These are phyloP conservation scores for Aphidoletes aphidimyza DNA, from an alignment of 2,888 invertebrate genomes.

Conservation along the genomic window DNA sequence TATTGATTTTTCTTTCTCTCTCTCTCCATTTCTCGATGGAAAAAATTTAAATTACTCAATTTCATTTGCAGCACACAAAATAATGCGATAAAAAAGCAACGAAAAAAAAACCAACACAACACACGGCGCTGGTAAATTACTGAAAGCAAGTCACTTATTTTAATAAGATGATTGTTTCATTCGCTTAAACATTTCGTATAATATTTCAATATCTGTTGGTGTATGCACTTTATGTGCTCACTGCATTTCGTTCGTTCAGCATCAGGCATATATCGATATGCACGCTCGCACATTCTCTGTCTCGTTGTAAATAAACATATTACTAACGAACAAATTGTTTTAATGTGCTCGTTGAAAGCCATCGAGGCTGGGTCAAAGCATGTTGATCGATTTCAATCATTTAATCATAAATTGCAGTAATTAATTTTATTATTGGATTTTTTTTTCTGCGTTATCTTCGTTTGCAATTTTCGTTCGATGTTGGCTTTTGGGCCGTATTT, in stretches of 20 bases:
- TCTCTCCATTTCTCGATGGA: too few relatives aligned
- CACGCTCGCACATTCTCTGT: neutral
- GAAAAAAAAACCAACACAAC: neutral
- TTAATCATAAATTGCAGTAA: constrained; percentile 49
- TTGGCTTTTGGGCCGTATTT: neutral
- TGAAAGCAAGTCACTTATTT: constrained; percentile 12
- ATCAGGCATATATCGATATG: neutral
- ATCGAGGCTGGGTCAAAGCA: constrained; percentile 23
- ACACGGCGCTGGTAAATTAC: too few relatives aligned
- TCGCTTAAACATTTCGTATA: constrained; percentile 17
- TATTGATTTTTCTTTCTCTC: constrained; percentile 23
- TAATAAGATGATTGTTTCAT: constrained; percentile 35
- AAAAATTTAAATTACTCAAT: constrained; percentile 20
- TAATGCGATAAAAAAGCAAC: neutral
- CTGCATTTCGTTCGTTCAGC: neutral
- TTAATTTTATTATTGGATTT: constrained; percentile 20
- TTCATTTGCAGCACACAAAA: neutral
- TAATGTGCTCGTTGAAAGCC: constrained; percentile 34
- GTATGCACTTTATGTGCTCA: neutral
- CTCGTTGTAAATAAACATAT: constrained; percentile 34
- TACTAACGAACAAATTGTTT: constrained; percentile 21
- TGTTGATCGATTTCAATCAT: constrained; percentile 36
- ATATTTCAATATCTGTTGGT: neutral
- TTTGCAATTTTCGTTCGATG: neutral
- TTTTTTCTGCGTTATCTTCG: neutral